Conservation (phyloP, 2,888 invertebrate species). For the Drosophila imparisetae region DNA sequence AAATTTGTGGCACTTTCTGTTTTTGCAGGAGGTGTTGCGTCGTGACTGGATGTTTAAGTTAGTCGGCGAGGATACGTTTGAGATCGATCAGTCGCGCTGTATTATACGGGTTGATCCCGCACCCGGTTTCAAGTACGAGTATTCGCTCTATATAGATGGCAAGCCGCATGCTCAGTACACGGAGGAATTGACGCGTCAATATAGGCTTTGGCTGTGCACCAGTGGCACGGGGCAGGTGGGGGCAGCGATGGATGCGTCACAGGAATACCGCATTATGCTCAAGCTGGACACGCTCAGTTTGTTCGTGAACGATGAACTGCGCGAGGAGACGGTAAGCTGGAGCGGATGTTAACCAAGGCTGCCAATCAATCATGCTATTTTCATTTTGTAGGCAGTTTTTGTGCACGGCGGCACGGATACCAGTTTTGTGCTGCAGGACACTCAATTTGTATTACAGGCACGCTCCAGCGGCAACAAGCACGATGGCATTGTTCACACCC, state of each 20-base stretch:
- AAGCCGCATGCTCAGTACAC: slow-evolving; percentile 92
- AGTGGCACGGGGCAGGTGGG: slow-evolving; percentile 14
- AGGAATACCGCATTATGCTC: slow-evolving; percentile 88
- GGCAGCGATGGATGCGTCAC: slow-evolving; percentile 82
- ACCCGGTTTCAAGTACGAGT: slow-evolving; percentile 92
- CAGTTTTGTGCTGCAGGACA: slow-evolving; percentile 86
- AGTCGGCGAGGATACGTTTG: slow-evolving; percentile 93
- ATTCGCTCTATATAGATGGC: slow-evolving; percentile 92
- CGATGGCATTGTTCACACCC: slow-evolving; percentile 87
- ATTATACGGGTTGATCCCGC: slow-evolving; percentile 87
- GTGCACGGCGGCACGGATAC: slow-evolving; percentile 94
- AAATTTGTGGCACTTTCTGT: neutral
- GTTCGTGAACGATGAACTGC: slow-evolving; percentile 82
- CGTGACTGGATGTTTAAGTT: slow-evolving; percentile 97
- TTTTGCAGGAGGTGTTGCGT: slow-evolving; percentile 88
- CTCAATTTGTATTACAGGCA: slow-evolving; percentile 82
- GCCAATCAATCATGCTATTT: neutral
- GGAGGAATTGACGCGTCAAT: slow-evolving; percentile 90
- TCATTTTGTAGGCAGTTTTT: slow-evolving; percentile 88
- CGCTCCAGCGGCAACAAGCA: slow-evolving; percentile 84
- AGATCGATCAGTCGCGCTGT: slow-evolving; percentile 86
- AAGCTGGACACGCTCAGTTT: slow-evolving; percentile 86
- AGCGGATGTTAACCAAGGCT: neutral
- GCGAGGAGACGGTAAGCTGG: slow-evolving; percentile 79
- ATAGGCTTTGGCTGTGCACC: slow-evolving; percentile 90